These are phyloP conservation scores for Echinarachnius parma DNA, from an alignment of 53 echinoderm and acorn worm genomes.

Conservation along the genomic window DNA sequence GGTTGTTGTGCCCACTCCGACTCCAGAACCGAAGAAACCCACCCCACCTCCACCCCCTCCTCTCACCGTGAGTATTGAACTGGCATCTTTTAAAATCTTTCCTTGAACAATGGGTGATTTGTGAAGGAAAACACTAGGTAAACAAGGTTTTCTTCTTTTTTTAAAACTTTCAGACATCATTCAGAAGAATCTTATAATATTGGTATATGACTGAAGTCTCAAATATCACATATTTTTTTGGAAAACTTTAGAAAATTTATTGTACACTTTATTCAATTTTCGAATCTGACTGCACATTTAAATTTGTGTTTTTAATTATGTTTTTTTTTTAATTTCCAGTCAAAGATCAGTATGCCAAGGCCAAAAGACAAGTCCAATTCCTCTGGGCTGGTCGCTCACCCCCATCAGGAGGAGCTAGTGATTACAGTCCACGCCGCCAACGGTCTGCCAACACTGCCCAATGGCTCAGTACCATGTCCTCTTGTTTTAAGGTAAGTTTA, in stretches of 20 bases:
- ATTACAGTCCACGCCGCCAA: conserved; percentile 70
- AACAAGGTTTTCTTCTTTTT: too few species aligned
- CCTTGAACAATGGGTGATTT: too few species aligned
- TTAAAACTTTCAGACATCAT: not conserved
- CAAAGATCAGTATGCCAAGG: not conserved
- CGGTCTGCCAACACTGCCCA: conserved; percentile 48
- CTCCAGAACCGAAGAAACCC: not conserved
- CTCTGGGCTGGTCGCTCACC: conserved; percentile 28
- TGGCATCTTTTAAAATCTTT: too few species aligned
- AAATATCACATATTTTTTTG: too few species aligned
- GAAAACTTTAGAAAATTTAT: too few species aligned
- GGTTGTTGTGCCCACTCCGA: too few species aligned
- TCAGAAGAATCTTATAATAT: not conserved
- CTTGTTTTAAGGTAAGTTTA: conserved; percentile 79
- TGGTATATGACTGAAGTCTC: not conserved
- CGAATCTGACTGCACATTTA: too few species aligned
- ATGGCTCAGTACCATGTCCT: conserved; percentile 57
- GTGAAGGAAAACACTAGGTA: too few species aligned
- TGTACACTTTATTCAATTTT: too few species aligned
- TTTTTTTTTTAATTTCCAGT: too few species aligned
- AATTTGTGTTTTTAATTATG: too few species aligned
- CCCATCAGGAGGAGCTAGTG: conserved; percentile 61
- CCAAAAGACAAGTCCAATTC: conserved; percentile 9
- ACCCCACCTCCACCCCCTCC: conserved; percentile 19
- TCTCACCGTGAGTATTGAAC: conserved; percentile 30